A percentile compares a stretch with the other conserved stretches of the same genome.
Evolutionary conservation across 92 coral and sea anemone species (phyloP).

Genomic region (Epizoanthus ramosus): DNA sequence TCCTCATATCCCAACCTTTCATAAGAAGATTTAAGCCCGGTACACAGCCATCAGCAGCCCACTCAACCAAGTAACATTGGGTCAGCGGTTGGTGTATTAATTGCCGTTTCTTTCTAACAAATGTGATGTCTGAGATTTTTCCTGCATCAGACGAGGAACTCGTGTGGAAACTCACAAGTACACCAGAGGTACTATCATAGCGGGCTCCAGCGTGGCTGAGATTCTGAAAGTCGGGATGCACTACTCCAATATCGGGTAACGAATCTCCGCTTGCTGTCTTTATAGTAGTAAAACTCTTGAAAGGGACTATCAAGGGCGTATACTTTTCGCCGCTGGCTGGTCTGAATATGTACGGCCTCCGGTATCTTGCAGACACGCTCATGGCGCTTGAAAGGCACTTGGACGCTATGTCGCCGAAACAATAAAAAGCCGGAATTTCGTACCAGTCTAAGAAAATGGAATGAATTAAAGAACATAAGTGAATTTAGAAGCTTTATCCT

Average conservation of each 20-base stretch:
- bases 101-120: constrained; percentile 18
- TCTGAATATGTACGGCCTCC: neutral
- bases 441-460: neutral
- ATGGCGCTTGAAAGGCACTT: neutral
- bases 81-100: constrained; percentile 23
- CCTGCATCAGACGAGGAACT: neutral
- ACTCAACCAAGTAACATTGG: constrained; percentile 28
- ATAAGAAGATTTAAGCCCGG: constrained; percentile 23
- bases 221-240: constrained; percentile 10
- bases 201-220: neutral
- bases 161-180: neutral
- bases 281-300: neutral
- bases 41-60: constrained; percentile 34
- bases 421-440: neutral
- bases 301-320: constrained; percentile 21
- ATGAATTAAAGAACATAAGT: too few relatives aligned
- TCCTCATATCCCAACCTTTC: constrained; percentile 41
- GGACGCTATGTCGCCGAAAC: neutral
- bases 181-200: constrained; percentile 25
- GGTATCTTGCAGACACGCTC: neutral
- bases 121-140: constrained; percentile 21
- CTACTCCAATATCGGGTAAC: constrained; percentile 12
- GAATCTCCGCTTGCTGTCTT: neutral
- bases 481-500: too few relatives aligned
- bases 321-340: too few relatives aligned